Base-by-base conservation (phyloP, 2,113 vertebrate genomes). In the Xenopus laevis region DNA sequence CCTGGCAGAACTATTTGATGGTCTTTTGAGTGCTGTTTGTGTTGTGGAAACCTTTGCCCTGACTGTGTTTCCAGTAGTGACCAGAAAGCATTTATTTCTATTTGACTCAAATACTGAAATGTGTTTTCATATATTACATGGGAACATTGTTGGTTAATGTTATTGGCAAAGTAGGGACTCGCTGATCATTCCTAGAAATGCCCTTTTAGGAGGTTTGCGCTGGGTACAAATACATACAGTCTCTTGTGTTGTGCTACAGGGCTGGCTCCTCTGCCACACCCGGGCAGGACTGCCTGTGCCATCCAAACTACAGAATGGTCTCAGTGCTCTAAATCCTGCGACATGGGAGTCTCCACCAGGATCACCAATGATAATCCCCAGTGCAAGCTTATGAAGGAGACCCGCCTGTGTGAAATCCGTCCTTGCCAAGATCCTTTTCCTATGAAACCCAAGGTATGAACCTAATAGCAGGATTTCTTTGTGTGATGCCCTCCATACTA, bases 261-360 rank as follows among this genome's bases (percentile, higher is more conserved):
- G 17, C 64, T 23, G 8, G 61, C 62, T 13, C 45, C 65, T 18
- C 53, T 46, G 11, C 75, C 71, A 1, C 20, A 17, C 13, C 11
- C 59, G 6, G 65, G 59, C 15, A 59, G 23, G 5, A 60, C 21
- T 17, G 21, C 57, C 81, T 87, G 65, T 91, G 92, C 15, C 78
- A 73, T 86, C 63, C 92, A 92, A 85, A 94, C 91, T 9, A 92
- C 91, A 4, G 88, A 84, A 79, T 94, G 92, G 92, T 89, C 92
- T 0, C 86, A 88, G 52, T 94, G 92, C 74, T 94, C 92, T 2
- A 88, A 90, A 71, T 92, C 84, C 77, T 94, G 92, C 7, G 91
- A 91, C 57, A 89, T 91, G 86, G 92, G 91, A 16, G 78, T 92
- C 45, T 94, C 92, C n/a, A 89, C 89, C 33, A 86, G 91, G 0